These are phyloP conservation scores for Acrocephalus scirpaceus DNA, from an alignment of 2,797 vertebrate genomes.

Conservation along the genomic window DNA sequence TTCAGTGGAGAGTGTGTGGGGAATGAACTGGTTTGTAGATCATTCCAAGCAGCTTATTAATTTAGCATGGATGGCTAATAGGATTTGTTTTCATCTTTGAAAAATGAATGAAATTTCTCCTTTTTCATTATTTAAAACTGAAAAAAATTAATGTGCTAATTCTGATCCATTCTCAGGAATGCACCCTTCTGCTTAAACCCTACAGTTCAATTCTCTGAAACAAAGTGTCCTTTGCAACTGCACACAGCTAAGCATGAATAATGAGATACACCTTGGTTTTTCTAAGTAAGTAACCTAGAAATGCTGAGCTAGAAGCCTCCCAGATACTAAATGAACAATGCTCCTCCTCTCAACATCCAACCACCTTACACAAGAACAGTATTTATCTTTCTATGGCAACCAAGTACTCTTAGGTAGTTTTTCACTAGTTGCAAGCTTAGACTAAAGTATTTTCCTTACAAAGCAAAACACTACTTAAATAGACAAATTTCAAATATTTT, in stretches of 20 bases:
- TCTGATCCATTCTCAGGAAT: background rate
- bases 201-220: background rate
- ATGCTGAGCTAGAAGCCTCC: background rate
- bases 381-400: background rate
- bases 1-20: slow-evolving; percentile 25
- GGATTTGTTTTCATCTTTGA: slow-evolving; percentile 66
- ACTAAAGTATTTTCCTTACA: slow-evolving; percentile 42
- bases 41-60: slow-evolving; percentile 64
- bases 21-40: slow-evolving; percentile 63
- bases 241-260: background rate
- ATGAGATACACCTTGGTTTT: background rate
- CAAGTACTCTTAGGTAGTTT: background rate
- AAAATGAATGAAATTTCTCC: slow-evolving; percentile 65
- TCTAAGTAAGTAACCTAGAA: background rate
- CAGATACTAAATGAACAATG: background rate
- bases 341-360: background rate
- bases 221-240: background rate
- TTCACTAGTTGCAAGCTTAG: slow-evolving; percentile 22
- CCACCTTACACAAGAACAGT: background rate
- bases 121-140: slow-evolving; percentile 57
- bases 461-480: slow-evolving; percentile 65
- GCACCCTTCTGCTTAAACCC: background rate
- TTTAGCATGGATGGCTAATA: slow-evolving; percentile 66
- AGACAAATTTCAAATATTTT: slow-evolving; percentile 72
- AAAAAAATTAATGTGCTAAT: background rate